phyloP scores from a whole-genome alignment of 2,113 vertebrate species.

The Synchiropus splendidus region DNA sequence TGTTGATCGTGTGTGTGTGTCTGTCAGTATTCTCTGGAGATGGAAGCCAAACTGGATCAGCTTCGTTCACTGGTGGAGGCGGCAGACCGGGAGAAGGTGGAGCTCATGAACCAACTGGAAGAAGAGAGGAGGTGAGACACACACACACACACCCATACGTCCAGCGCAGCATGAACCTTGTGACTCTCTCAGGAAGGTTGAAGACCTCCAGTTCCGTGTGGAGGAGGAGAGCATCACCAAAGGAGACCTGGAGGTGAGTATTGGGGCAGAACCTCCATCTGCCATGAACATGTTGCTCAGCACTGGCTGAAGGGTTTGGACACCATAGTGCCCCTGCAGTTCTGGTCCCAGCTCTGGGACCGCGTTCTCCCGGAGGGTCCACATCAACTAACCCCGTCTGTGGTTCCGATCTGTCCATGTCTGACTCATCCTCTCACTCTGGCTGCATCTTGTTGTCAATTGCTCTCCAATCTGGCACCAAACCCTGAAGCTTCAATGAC shows the following conservation, averaged over 20 bases:
- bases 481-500: too few species aligned
- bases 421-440: background rate
- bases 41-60: constrained; percentile 94
- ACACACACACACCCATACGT: too few species aligned
- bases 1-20: constrained; percentile 1
- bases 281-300: background rate
- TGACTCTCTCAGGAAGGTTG: constrained; percentile 78
- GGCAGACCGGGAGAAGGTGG: constrained; percentile 92
- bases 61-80: constrained; percentile 88
- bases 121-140: constrained; percentile 85
- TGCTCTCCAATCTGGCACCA: too few species aligned
- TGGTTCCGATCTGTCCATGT: background rate
- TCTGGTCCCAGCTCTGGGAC: background rate
- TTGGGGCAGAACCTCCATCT: background rate
- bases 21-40: constrained; percentile 66
- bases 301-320: background rate
- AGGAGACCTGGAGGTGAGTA: constrained; percentile 94
- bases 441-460: too few species aligned
- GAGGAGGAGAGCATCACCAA: constrained; percentile 97
- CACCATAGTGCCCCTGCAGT: background rate
- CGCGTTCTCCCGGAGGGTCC: too few species aligned
- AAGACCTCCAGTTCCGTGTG: constrained; percentile 96
- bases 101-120: constrained; percentile 92
- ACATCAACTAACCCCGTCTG: too few species aligned
- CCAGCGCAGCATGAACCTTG: background rate